phyloP scores from a whole-genome alignment of 2,888 invertebrate species.

The Dorcus parallelipipedus region DNA sequence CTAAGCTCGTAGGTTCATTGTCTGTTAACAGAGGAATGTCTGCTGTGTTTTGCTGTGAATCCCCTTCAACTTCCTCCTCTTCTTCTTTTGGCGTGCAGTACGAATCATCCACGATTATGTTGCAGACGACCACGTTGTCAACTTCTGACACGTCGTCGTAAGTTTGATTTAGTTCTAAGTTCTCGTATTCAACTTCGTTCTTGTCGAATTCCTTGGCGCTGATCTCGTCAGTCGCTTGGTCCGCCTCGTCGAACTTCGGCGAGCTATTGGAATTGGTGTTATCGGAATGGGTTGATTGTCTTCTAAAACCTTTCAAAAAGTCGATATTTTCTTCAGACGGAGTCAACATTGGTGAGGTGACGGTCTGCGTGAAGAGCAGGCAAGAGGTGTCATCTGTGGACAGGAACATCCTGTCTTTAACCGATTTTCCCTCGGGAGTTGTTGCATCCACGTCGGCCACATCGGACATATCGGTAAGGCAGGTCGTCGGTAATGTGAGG shows the following conservation, averaged over 20 bases:
- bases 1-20: neutral
- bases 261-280: slow-evolving; percentile 11
- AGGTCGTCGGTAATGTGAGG: slow-evolving; percentile 25
- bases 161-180: slow-evolving; percentile 13
- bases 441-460: slow-evolving; percentile 9
- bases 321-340: slow-evolving; percentile 49
- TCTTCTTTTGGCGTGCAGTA: neutral
- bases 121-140: neutral
- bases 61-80: slow-evolving; percentile 19
- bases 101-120: too few relatives aligned
- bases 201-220: slow-evolving; percentile 9
- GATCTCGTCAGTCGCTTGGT: slow-evolving; percentile 9
- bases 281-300: slow-evolving; percentile 28
- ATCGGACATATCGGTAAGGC: slow-evolving; percentile 23
- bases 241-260: slow-evolving; percentile 20
- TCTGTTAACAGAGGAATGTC: slow-evolving; percentile 1
- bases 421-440: slow-evolving; percentile 30
- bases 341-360: slow-evolving; percentile 49
- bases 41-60: slow-evolving; percentile 1
- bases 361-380: slow-evolving; percentile 48
- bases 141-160: slow-evolving; percentile 12
- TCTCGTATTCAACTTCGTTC: slow-evolving; percentile 28
- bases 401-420: slow-evolving; percentile 46
- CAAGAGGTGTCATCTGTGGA: slow-evolving; percentile 45
- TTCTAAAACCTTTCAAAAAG: slow-evolving; percentile 46